Percentiles rank a stretch among this genome's conserved stretches.
phyloP scores from a whole-genome alignment of 2,888 invertebrate genomes.

The Pocota personata region DNA sequence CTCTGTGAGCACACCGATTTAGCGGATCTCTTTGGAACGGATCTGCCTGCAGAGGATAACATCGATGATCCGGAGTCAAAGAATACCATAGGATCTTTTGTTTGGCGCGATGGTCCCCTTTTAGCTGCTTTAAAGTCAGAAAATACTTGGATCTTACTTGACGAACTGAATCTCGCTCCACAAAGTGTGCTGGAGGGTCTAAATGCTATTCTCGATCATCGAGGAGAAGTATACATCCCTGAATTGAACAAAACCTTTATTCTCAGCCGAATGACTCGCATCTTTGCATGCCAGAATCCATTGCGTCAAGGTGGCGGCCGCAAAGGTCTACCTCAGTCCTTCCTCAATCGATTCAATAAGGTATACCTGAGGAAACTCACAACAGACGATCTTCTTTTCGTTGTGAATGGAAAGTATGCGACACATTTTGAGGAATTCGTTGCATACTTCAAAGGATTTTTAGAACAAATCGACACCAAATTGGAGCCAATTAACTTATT shows the following conservation, averaged over 20 bases:
- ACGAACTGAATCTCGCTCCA: conserved; percentile 98
- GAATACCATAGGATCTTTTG: conserved; percentile 90
- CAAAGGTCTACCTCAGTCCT: conserved; percentile 97
- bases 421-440: conserved; percentile 77
- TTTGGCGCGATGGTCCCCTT: conserved; percentile 98
- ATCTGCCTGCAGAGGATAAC: conserved; percentile 96
- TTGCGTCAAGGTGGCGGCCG: conserved; percentile 97
- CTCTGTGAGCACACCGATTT: conserved; percentile 99
- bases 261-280: conserved; percentile 89
- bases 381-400: conserved; percentile 85
- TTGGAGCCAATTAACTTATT: conserved; percentile 48
- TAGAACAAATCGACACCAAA: conserved; percentile 60
- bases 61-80: conserved; percentile 69
- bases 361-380: conserved; percentile 88
- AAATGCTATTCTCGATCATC: conserved; percentile 98
- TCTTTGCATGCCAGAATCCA: conserved; percentile 99
- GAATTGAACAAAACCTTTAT: conserved; percentile 95
- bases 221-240: conserved; percentile 97
- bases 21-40: conserved; percentile 98
- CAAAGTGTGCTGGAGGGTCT: conserved; percentile 99
- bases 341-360: conserved; percentile 98
- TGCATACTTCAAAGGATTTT: conserved; percentile 74
- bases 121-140: conserved; percentile 95
- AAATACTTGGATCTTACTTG: conserved; percentile 96
- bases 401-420: conserved; percentile 80